Conservation (phyloP, 2,113 vertebrate genomes). For the Nycticryphes semicollaris region DNA sequence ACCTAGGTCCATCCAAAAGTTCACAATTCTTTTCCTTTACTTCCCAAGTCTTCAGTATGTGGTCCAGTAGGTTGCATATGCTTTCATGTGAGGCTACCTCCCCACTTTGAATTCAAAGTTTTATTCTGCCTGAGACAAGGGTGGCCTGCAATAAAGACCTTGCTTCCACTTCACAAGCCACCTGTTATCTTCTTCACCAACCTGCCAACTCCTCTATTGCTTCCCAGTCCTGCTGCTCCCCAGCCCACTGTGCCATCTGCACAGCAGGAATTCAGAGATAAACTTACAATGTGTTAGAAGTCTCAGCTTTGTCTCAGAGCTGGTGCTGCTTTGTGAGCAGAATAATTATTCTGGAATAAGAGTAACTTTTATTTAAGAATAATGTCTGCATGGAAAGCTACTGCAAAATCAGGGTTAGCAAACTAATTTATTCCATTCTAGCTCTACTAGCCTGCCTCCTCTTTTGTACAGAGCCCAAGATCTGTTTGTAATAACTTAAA, state of each 20-base stretch:
- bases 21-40: neutral
- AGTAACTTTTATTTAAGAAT: slow-evolving; percentile 10
- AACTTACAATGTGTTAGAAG: slow-evolving; percentile 58
- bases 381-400: neutral
- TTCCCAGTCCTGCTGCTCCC: slow-evolving; percentile 61
- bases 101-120: neutral
- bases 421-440: neutral
- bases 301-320: slow-evolving; percentile 59
- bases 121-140: neutral
- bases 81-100: neutral
- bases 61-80: neutral
- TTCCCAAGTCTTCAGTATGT: neutral
- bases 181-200: slow-evolving; percentile 53
- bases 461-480: neutral
- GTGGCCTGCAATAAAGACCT: slow-evolving; percentile 54
- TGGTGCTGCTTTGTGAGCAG: slow-evolving; percentile 49
- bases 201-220: slow-evolving; percentile 54
- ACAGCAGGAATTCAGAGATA: slow-evolving; percentile 62
- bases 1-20: neutral
- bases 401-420: neutral
- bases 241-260: slow-evolving; percentile 65
- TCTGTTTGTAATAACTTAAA: neutral
- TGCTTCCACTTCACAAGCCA: slow-evolving; percentile 62
- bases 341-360: slow-evolving; percentile 57
- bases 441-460: neutral